Base-by-base conservation (phyloP, 2,797 vertebrate genomes). In the Sebastolobus alascanus region DNA sequence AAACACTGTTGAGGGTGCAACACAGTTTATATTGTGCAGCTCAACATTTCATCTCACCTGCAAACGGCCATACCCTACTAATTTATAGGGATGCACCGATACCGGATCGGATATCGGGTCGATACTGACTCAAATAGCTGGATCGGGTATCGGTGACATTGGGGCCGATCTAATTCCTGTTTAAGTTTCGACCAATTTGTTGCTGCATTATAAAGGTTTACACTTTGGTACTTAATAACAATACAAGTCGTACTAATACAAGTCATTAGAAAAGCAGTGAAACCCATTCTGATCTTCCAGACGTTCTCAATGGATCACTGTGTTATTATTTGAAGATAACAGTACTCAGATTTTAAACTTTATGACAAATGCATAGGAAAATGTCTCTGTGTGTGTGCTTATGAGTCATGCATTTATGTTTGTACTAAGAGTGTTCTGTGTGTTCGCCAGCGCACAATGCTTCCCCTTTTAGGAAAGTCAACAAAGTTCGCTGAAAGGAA, bases 401-500 rank as follows among this genome's bases (percentile, higher is more conserved):
- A 33, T 82, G 72, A 76, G 22, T 84, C 66, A 55, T 38, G 2
- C 7, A 4, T 67, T 65, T 27, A 13, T 72, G 16, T 72, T 61
- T 68, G 37, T 52, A 20, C n/a, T n/a, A 1, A 55, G 52, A 33
- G 43, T 29, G 5, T 46, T 56, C 22, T n/a, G 35, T n/a, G 37
- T 76, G 71, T 77, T 58, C 75, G 6, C 35, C 27, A 67, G 14
- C 5, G 1, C 20, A 16, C 54, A 67, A 1, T 66, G 13, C 54
- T 75, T 79, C 66, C 60, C 35, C 5, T 43, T 75, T 70, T 59
- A 33, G 2, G n/a, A 72, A 79, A 65, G 11, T 69, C 56, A 40
- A 3, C 38, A 27, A 46, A 68, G 40, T 79, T 83, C n/a, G 11
- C 20, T 64, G 68, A 77, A 71, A 79, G 14, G 27, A 67, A 81